Evolutionary conservation across 2,888 invertebrate genomes (phyloP).

Genomic region (Cataglyphis rosenhaueri): DNA sequence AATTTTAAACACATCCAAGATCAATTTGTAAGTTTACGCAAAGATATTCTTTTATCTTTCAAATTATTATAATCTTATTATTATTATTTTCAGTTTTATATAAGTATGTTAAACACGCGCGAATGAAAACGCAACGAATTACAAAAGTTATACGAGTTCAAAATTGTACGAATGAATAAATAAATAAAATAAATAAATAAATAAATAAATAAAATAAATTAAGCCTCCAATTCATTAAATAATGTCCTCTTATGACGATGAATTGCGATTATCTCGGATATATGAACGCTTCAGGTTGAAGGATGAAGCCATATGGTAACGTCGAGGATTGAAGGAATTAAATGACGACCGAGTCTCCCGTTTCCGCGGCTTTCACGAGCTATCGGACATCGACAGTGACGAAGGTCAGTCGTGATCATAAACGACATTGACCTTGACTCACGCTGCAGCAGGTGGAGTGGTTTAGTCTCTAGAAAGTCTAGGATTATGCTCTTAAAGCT

Average conservation of each 20-base stretch:
- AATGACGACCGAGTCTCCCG: slow-evolving; percentile 27
- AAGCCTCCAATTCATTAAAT: not conserved
- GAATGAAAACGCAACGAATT: not conserved
- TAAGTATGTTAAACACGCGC: not conserved
- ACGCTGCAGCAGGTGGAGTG: slow-evolving; percentile 40
- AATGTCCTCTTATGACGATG: slow-evolving; percentile 1
- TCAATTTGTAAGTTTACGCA: not conserved
- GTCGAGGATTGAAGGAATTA: slow-evolving; percentile 16
- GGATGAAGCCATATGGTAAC: slow-evolving; percentile 15
- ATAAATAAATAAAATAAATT: not conserved
- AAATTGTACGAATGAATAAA: not conserved
- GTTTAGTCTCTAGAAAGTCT: slow-evolving; percentile 62
- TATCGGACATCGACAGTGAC: slow-evolving; percentile 53
- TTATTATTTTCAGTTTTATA: not conserved
- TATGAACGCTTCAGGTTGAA: not conserved
- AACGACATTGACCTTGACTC: slow-evolving; percentile 59
- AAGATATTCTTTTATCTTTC: not conserved
- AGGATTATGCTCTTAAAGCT: slow-evolving; percentile 56
- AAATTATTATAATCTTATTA: not conserved
- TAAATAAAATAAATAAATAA: too few relatives aligned
- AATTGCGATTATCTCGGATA: not conserved
- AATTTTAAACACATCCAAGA: not conserved
- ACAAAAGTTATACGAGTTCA: not conserved
- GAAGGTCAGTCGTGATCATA: slow-evolving; percentile 45
- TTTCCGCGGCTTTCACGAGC: slow-evolving; percentile 45